These are phyloP conservation scores for Poeciliopsis turneri DNA, from an alignment of 2,797 vertebrate genomes.

Conservation along the genomic window DNA sequence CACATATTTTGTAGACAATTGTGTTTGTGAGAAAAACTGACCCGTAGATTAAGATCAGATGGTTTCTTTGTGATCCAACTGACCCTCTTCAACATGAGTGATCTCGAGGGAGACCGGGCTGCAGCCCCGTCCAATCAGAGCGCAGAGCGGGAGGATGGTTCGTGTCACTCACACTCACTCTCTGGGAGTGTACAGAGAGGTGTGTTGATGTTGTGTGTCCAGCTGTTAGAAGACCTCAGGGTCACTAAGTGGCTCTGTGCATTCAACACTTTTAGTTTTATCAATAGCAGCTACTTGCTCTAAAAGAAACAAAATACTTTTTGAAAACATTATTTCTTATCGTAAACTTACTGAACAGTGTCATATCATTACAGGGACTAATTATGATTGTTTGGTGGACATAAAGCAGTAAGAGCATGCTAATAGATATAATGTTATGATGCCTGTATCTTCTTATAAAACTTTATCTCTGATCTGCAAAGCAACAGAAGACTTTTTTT, in stretches of 20 bases:
- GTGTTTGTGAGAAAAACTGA: not conserved
- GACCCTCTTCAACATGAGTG: slow-evolving; percentile 36
- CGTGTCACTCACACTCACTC: slow-evolving; percentile 54
- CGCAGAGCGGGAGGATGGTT: slow-evolving; percentile 34
- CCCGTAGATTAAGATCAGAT: not conserved
- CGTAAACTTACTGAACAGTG: too few relatives aligned
- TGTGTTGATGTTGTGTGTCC: slow-evolving; percentile 55
- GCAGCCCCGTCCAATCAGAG: slow-evolving; percentile 27
- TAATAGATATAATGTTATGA: not conserved
- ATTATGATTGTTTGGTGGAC: not conserved
- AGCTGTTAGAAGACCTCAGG: slow-evolving; percentile 52
- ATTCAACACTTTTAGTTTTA: not conserved
- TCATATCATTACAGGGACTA: not conserved
- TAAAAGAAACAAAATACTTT: not conserved
- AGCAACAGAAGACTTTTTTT: not conserved
- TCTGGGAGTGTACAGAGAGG: slow-evolving; percentile 18
- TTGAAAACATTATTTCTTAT: not conserved
- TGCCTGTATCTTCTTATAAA: not conserved
- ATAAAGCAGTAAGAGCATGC: not conserved
- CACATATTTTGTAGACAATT: not conserved
- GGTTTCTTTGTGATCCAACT: slow-evolving; percentile 38
- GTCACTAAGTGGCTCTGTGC: slow-evolving; percentile 10
- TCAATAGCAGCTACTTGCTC: not conserved
- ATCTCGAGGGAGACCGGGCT: slow-evolving; percentile 26
- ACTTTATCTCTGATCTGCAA: not conserved